A percentile compares a stretch with the other conserved stretches of the same genome.
phyloP scores from a whole-genome alignment of 2,113 vertebrate genomes.

The Oxyura jamaicensis region DNA sequence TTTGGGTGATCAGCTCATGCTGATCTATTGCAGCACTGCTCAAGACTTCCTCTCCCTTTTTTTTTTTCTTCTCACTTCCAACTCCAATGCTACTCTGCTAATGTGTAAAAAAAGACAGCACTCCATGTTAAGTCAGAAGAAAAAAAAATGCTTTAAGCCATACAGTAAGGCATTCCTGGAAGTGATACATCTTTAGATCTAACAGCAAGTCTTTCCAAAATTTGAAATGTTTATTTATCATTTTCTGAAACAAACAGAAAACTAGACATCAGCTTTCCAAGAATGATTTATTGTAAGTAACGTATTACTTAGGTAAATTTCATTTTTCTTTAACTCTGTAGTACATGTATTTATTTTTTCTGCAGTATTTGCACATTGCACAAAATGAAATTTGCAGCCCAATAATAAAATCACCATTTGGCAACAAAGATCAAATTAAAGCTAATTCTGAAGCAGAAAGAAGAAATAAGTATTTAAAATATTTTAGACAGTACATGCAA shows the following conservation, averaged over 20 bases:
- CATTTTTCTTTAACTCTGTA: not conserved
- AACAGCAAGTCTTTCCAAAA: not conserved
- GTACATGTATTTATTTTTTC: not conserved
- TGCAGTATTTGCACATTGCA: slow-evolving; percentile 13
- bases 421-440: not conserved
- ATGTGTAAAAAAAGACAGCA: not conserved
- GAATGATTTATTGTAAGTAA: not conserved
- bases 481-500: slow-evolving; percentile 25
- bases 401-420: not conserved
- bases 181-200: not conserved
- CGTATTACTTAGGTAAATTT: not conserved
- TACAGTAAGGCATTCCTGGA: not conserved
- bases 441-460: not conserved
- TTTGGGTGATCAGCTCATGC: not conserved
- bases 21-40: not conserved
- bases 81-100: not conserved
- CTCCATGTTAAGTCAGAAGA: not conserved
- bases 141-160: not conserved
- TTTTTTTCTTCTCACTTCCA: not conserved
- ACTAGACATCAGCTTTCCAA: not conserved
- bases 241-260: not conserved
- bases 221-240: not conserved
- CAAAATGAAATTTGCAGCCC: slow-evolving; percentile 21
- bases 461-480: slow-evolving; percentile 34
- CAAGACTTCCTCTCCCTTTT: not conserved